Percentiles rank a stretch among this genome's conserved stretches.
Conservation (phyloP, 2,113 vertebrate genomes). For the Siniperca knerii region DNA sequence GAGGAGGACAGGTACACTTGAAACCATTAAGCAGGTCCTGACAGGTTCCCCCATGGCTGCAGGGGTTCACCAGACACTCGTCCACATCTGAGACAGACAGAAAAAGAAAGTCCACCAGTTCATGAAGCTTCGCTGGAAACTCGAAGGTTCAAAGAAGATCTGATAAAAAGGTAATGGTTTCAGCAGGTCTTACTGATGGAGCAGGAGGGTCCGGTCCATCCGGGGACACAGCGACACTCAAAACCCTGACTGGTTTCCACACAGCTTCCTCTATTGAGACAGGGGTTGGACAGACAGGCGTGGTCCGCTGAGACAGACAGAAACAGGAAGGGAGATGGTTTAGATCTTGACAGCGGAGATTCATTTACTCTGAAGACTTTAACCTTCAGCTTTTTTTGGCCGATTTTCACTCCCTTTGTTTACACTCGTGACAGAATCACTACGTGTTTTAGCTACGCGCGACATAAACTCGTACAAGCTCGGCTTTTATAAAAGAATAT, state of each 20-base stretch:
- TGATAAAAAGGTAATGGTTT: no score
- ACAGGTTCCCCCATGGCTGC: conserved; percentile 91
- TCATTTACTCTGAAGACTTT: no score
- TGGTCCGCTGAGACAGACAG: conserved; percentile 86
- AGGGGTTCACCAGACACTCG: conserved; percentile 91
- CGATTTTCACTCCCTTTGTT: no score
- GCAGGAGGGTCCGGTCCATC: conserved; percentile 92
- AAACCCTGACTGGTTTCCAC: conserved; percentile 89
- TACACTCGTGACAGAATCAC: no score
- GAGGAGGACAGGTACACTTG: conserved; percentile 90
- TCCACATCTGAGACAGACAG: conserved; percentile 85
- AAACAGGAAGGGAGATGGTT: not conserved
- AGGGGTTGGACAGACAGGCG: conserved; percentile 92
- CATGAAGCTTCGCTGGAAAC: accelerated
- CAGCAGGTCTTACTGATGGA: conserved; percentile 84
- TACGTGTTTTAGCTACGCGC: no score
- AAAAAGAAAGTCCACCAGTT: not conserved
- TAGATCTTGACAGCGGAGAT: not conserved
- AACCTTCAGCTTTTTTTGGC: no score
- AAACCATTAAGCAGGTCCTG: conserved; percentile 91
- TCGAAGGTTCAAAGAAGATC: not conserved
- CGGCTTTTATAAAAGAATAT: no score
- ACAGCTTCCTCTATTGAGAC: conserved; percentile 89
- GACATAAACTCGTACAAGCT: no score
- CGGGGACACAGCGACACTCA: conserved; percentile 89